Conservation (phyloP, 2,888 invertebrate species). For the Himalopsyche kuldschensis region DNA sequence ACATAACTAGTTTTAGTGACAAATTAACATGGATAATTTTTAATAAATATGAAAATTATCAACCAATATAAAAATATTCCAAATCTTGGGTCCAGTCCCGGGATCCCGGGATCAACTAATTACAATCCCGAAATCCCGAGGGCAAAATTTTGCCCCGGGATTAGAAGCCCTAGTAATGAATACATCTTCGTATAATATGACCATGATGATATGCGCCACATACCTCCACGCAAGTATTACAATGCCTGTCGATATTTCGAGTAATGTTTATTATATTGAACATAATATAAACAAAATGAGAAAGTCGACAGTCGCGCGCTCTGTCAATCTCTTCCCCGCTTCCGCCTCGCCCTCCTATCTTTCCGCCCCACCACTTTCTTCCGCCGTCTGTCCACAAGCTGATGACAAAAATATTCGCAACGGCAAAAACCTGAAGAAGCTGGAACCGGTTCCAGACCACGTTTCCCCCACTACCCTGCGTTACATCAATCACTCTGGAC, state of each 20-base stretch:
- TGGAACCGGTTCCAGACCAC: conserved; percentile 1
- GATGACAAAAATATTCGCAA: conserved; percentile 14
- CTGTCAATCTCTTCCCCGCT: not conserved
- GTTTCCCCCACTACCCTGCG: not conserved
- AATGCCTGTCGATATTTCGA: not conserved
- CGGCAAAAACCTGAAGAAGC: conserved; percentile 11
- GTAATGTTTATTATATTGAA: not conserved
- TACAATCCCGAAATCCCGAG: no score
- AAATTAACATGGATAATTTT: no score
- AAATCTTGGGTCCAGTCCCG: no score
- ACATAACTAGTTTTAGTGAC: no score
- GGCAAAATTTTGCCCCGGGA: no score
- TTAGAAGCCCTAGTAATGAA: no score
- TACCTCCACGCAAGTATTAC: not conserved
- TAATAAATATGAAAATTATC: no score
- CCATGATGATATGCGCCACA: not conserved
- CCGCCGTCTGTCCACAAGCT: not conserved
- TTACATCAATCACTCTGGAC: not conserved
- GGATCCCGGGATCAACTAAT: no score
- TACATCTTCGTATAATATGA: not conserved
- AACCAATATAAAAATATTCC: no score
- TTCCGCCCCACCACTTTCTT: conserved; percentile 12
- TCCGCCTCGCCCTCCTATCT: not conserved
- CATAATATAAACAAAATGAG: not conserved
- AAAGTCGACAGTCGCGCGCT: not conserved